Base-by-base conservation (phyloP, 2,888 invertebrate genomes). In the Pachliopta kotzebuea region DNA sequence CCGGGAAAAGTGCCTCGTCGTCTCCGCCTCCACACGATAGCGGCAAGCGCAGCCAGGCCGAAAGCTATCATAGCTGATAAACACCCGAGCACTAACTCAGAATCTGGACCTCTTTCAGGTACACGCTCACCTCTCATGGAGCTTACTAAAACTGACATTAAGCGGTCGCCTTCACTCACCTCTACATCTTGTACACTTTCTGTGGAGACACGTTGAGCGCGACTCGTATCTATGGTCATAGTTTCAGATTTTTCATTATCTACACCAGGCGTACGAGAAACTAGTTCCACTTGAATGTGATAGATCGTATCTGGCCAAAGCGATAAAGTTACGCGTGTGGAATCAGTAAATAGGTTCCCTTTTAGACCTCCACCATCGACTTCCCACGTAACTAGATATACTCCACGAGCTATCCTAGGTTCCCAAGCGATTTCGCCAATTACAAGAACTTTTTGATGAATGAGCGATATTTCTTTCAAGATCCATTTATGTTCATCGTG, bases 381-480 rank as follows among this genome's bases (percentile, higher is more conserved):
- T 92, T 96, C 96, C 96, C 96, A 96, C 68, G 96, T 96, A 61
- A 96, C 96, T 77, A 96, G 92, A 85, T 96, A 96, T 66, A 96
- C 94, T 29, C 94, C 94, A 61, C 93, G 93, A 63, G 88, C 92
- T 77, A 93, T 92, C 84, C 94, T 93, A 14, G 94, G 93, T 74
- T 95, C 94, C 95, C 95, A 95, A 57, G 94, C 94, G 71, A 95
- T 94, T 86, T 95, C 95, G 54, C 95, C 95, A 71, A 95, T 95
- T 52, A 94, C 94, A 50, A 94, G 80, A 69, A 94, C 95, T 84
- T 95, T 95, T 81, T 95, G 95, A 81, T 95, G 95, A 70, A 95
- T 95, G 55, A 95, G 90, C 9, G 95, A 95, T 74, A 95, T 93
- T 84, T 94, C 94, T 74, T 93, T 93, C 66, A 95, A 82, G 18